phyloP scores from a whole-genome alignment of 2,113 vertebrate species.

The Oreochromis tanganicae region DNA sequence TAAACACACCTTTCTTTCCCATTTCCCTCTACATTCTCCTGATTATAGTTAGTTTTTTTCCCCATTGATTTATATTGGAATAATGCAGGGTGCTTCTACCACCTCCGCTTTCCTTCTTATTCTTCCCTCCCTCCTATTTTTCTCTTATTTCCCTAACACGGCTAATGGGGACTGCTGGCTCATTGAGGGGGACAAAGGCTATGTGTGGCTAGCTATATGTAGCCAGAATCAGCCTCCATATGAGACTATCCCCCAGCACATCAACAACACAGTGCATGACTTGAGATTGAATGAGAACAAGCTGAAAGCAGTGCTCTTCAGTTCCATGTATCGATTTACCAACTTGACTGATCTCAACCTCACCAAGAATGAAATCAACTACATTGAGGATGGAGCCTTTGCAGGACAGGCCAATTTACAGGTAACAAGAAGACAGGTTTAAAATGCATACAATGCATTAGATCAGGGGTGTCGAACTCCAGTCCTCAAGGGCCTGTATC shows the following conservation, averaged over 20 bases:
- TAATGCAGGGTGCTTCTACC: conserved; percentile 58
- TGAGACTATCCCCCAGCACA: conserved; percentile 97
- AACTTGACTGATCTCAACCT: conserved; percentile 98
- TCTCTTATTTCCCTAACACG: conserved; percentile 68
- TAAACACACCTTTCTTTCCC: background rate
- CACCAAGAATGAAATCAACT: conserved; percentile 97
- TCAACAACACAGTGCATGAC: conserved; percentile 98
- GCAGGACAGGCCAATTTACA: conserved; percentile 92
- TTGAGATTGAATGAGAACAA: conserved; percentile 96
- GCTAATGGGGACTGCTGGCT: conserved; percentile 93
- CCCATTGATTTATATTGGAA: background rate
- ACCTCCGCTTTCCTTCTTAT: conserved; percentile 38
- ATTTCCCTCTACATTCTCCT: background rate
- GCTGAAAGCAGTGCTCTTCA: conserved; percentile 91
- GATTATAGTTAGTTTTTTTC: background rate
- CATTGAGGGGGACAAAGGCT: conserved; percentile 97
- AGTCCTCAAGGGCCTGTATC: background rate
- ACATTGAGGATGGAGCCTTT: conserved; percentile 96
- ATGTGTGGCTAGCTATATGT: conserved; percentile 98
- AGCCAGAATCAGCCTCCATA: conserved; percentile 99
- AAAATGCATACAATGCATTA: background rate
- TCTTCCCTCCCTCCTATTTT: conserved; percentile 50
- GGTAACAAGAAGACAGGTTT: conserved; percentile 56
- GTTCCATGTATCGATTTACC: conserved; percentile 92
- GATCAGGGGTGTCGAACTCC: background rate